phyloP scores from a whole-genome alignment of 2,888 invertebrate species.

The Drosophila mimica region DNA sequence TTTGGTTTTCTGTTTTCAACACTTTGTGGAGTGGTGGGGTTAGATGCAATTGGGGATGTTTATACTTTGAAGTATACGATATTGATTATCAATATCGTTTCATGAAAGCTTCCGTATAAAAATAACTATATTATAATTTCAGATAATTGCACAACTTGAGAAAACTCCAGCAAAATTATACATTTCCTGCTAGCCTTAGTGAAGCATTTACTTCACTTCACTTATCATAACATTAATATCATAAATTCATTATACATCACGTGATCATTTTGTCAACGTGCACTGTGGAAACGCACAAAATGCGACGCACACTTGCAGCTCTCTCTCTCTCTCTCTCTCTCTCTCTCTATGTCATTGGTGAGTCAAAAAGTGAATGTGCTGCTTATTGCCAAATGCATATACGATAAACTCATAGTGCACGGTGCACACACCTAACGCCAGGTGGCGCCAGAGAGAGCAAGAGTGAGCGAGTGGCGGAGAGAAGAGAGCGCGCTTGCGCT shows the following conservation, averaged over 20 bases:
- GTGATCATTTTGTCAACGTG: constrained; percentile 14
- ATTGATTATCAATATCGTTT: constrained; percentile 47
- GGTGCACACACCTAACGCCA: not conserved
- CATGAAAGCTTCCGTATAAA: not conserved
- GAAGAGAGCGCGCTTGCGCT: constrained; percentile 65
- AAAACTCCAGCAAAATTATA: not conserved
- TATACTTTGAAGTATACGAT: constrained; percentile 20
- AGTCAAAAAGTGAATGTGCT: not conserved
- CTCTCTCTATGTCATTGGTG: not conserved
- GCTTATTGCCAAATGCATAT: not conserved
- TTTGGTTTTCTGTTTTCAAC: not conserved
- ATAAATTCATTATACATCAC: not conserved
- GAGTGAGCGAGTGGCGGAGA: not conserved
- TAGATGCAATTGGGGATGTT: constrained; percentile 29
- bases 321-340: not conserved
- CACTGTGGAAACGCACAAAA: not conserved
- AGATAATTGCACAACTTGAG: not conserved
- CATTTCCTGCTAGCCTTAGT: not conserved
- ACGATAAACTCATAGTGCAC: not conserved
- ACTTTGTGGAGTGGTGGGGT: not conserved
- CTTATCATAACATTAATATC: not conserved
- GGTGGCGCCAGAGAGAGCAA: not conserved
- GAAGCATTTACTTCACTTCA: not conserved
- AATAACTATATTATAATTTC: not conserved
- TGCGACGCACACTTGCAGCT: not conserved